Evolutionary conservation across 2,888 invertebrate species (phyloP), one percentile per base, ranked within the genome.

Genomic region (Phaonia tiefii): DNA sequence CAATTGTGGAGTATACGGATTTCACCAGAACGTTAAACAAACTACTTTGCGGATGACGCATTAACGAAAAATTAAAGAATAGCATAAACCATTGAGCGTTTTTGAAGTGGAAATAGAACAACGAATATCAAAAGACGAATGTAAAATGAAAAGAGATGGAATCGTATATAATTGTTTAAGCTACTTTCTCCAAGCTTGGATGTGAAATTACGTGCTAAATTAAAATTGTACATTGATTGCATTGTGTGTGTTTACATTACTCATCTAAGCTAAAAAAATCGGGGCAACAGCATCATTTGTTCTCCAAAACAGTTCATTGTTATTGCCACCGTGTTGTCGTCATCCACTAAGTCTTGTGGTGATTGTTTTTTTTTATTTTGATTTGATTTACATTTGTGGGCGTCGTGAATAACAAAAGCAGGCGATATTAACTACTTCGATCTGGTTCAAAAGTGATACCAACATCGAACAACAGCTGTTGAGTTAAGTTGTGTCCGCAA

Each of bases 61-160:
- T 81, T 75, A 66, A 71, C 20, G 67, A 70, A 31, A 70, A 72
- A 74, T 66, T 58, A 80, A 39, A 76, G 42, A 66, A 66, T 54
- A 56, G n/a, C n/a, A n/a, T n/a, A n/a, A n/a, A n/a, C n/a, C n/a
- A n/a, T n/a, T n/a, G n/a, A n/a, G 39, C 58, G 37, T 69, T 58
- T 74, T 71, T 71, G 60, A 60, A 67, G 79, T 73, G 75, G 63
- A 82, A 75, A 63, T 75, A 78, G 74, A 77, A 81, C 77, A 60
- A 65, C 4, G 17, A 39, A 20, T 20, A 51, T 42, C 51, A 31
- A 72, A 75, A 81, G 42, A 60, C 54, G 71, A 60, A 71, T 75
- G 58, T 15, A 31, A 44, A 51, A 49, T 17, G 17, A 20, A 20
- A 71, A 22, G 71, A 74, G 67, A 54, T 54, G 25, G 25, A 56